Percentiles rank a stretch among this genome's conserved stretches.
These are phyloP conservation scores for Gallinago solitaria DNA, from an alignment of 2,797 vertebrate species.

Conservation along the genomic window DNA sequence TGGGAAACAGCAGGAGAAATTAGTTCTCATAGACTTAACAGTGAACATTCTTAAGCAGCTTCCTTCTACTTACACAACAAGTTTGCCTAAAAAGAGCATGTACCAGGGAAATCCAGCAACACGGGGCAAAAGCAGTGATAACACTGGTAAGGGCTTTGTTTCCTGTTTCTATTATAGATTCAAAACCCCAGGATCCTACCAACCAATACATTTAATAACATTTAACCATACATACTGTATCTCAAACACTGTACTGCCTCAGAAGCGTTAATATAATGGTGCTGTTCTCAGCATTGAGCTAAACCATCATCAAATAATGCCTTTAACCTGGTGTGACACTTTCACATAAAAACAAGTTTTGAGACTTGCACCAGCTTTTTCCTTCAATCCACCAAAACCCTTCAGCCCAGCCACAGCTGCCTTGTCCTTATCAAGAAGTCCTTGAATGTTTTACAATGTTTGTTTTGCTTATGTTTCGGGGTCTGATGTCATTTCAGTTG, in stretches of 20 bases:
- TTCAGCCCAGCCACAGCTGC: background rate
- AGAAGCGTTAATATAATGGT: background rate
- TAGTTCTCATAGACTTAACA: background rate
- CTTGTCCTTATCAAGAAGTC: rapidly evolving
- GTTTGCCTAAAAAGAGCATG: background rate
- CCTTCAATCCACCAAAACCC: background rate
- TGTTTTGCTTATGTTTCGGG: background rate
- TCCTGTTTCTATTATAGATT: background rate
- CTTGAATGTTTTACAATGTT: background rate
- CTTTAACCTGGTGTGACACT: background rate
- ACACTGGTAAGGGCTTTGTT: background rate
- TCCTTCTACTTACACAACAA: background rate
- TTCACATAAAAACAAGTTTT: background rate
- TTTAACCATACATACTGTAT: background rate
- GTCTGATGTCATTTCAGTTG: background rate
- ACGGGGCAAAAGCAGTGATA: background rate
- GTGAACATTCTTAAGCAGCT: background rate
- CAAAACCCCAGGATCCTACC: background rate
- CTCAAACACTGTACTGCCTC: background rate
- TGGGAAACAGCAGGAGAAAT: background rate
- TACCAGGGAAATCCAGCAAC: background rate
- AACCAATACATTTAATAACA: background rate
- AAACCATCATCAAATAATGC: background rate
- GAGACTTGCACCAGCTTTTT: background rate
- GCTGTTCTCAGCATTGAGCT: background rate